Conservation (phyloP, 2,113 vertebrate species). For the Diadophis punctatus region DNA sequence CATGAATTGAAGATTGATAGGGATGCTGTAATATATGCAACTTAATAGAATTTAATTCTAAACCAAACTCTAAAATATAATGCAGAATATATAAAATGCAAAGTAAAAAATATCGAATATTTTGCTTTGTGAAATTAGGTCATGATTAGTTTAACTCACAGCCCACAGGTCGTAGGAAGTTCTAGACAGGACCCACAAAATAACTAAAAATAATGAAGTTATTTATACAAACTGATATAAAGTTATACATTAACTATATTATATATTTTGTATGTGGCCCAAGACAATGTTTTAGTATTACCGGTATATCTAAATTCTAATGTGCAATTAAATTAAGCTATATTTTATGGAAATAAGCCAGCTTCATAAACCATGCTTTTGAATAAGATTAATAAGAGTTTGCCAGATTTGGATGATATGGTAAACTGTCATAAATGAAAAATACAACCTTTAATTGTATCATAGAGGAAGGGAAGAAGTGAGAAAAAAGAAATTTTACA, state of each 20-base stretch:
- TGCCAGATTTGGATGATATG: not conserved
- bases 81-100: not conserved
- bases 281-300: not conserved
- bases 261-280: not conserved
- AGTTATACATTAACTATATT: not conserved
- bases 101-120: not conserved
- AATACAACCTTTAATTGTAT: not conserved
- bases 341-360: not conserved
- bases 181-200: not conserved
- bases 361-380: not conserved
- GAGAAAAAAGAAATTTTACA: not conserved
- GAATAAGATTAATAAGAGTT: not conserved
- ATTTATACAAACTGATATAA: not conserved
- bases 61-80: not conserved
- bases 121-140: not conserved
- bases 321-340: not conserved
- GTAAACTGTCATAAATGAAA: not conserved
- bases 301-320: not conserved
- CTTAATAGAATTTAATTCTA: not conserved
- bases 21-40: not conserved
- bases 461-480: not conserved
- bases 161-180: not conserved
- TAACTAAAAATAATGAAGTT: not conserved
- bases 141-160: not conserved
- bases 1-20: not conserved